Percentiles rank a stretch among this genome's conserved stretches.
These are phyloP conservation scores for Neolamprologus ventralis DNA, from an alignment of 2,113 vertebrate genomes.

Conservation along the genomic window DNA sequence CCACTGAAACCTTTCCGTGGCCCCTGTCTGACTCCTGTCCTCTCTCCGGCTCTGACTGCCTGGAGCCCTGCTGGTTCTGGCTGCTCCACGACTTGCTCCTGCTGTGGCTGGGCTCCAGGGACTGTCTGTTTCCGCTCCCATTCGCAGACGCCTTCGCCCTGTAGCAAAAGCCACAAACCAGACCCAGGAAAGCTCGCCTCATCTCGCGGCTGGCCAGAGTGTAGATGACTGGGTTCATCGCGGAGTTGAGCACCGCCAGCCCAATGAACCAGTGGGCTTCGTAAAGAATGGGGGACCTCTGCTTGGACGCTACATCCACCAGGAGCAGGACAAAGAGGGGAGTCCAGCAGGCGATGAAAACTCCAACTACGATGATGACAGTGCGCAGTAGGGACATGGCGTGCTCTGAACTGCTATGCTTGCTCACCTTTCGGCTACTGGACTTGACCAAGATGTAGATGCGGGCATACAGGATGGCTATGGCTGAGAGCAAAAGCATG, in stretches of 20 bases:
- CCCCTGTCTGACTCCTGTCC: not conserved
- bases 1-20: slow-evolving; percentile 14
- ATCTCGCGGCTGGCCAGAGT: slow-evolving; percentile 94
- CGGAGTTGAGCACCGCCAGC: slow-evolving; percentile 88
- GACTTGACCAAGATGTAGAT: slow-evolving; percentile 92
- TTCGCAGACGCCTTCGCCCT: slow-evolving; percentile 35
- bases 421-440: slow-evolving; percentile 87
- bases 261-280: slow-evolving; percentile 85
- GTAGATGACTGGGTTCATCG: slow-evolving; percentile 94
- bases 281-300: slow-evolving; percentile 76
- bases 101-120: slow-evolving; percentile 75
- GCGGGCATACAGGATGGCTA: slow-evolving; percentile 85
- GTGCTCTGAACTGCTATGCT: slow-evolving; percentile 81
- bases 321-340: slow-evolving; percentile 88
- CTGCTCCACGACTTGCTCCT: slow-evolving; percentile 88
- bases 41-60: not conserved
- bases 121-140: slow-evolving; percentile 53
- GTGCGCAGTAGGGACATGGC: slow-evolving; percentile 92
- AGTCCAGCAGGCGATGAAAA: slow-evolving; percentile 94
- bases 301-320: slow-evolving; percentile 83
- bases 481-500: slow-evolving; percentile 80
- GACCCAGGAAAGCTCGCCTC: slow-evolving; percentile 84
- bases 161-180: slow-evolving; percentile 78
- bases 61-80: slow-evolving; percentile 55
- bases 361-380: slow-evolving; percentile 87